Evolutionary conservation across 1,140 invertebrate species (phyloP).

Genomic region (Trichonephila inaurata): DNA sequence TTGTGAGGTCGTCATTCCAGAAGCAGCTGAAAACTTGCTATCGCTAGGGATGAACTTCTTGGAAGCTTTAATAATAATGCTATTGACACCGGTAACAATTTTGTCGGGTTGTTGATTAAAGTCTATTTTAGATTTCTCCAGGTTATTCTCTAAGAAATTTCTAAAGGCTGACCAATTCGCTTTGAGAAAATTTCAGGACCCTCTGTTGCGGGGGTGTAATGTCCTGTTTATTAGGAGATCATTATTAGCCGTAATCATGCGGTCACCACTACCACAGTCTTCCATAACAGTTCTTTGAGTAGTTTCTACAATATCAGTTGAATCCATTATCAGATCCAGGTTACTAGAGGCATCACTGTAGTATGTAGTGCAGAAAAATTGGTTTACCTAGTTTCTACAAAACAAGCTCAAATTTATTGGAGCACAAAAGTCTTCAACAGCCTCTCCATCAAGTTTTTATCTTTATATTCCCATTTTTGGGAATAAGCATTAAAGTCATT

Average conservation of each 20-base stretch:
- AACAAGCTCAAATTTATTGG: constrained; percentile 51
- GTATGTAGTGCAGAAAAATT: too few species aligned
- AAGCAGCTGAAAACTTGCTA: constrained; percentile 2
- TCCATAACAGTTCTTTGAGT: constrained; percentile 24
- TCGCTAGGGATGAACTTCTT: constrained; percentile 12
- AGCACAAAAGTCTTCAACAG: constrained; percentile 43
- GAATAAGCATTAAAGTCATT: too few species aligned
- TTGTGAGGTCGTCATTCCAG: constrained; percentile 37
- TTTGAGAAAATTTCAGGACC: constrained; percentile 54
- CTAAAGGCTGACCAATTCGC: constrained; percentile 41
- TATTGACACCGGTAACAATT: constrained; percentile 46
- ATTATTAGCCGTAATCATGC: not conserved
- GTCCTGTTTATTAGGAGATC: not conserved
- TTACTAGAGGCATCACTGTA: not conserved
- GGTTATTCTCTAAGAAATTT: constrained; percentile 21
- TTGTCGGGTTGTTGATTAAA: constrained; percentile 44
- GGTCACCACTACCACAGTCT: constrained; percentile 40
- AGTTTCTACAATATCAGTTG: not conserved
- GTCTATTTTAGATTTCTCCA: constrained; percentile 35
- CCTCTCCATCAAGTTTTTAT: constrained; percentile 19
- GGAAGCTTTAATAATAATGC: constrained; percentile 2
- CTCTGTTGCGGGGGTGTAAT: not conserved
- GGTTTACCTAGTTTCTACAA: not conserved
- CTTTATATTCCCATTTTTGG: constrained; percentile 46
- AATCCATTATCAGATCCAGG: constrained; percentile 21